Conservation (phyloP, 2,113 vertebrate species). For the Callithrix jacchus region DNA sequence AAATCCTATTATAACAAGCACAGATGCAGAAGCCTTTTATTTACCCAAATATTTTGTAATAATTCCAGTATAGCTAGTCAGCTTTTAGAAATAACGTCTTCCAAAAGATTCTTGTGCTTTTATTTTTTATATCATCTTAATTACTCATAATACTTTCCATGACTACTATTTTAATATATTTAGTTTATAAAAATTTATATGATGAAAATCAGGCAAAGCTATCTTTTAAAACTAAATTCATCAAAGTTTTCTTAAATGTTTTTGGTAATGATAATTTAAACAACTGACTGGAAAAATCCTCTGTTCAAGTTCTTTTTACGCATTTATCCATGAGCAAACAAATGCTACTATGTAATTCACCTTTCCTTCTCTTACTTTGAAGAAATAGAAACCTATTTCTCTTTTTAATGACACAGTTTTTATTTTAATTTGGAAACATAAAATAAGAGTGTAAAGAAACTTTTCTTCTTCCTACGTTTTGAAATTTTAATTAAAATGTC, state of each 20-base stretch:
- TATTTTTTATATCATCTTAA: constrained; percentile 41
- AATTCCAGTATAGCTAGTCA: constrained; percentile 1
- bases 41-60: constrained; percentile 42
- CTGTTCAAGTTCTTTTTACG: background rate
- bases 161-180: background rate
- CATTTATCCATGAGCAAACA: background rate
- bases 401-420: constrained; percentile 36
- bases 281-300: background rate
- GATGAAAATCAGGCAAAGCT: background rate
- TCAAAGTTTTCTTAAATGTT: background rate
- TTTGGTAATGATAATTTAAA: background rate
- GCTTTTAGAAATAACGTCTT: constrained; percentile 45
- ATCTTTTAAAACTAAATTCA: background rate
- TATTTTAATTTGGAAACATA: constrained; percentile 45
- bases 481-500: constrained; percentile 76
- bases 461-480: constrained; percentile 54
- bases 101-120: constrained; percentile 27
- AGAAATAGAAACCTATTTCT: constrained; percentile 1
- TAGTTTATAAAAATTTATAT: background rate
- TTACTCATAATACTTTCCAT: constrained; percentile 2
- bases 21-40: background rate
- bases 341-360: background rate
- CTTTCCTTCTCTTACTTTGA: background rate
- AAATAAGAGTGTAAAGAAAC: constrained; percentile 54
- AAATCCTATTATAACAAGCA: constrained; percentile 26